Base-by-base conservation (phyloP, 2,888 invertebrate species). In the Malachius bipustulatus region DNA sequence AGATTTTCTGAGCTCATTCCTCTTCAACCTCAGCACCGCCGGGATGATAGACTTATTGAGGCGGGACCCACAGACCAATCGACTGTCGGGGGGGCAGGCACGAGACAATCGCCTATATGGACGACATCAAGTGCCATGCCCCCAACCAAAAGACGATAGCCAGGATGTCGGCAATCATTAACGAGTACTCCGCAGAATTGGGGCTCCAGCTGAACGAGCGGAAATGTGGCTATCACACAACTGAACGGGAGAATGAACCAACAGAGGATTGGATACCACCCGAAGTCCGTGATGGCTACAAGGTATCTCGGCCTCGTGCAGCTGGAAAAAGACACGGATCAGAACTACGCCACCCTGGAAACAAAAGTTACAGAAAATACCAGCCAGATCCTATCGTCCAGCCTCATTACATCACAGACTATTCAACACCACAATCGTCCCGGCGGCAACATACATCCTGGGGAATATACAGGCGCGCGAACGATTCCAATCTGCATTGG, bases 291-390 rank as follows among this genome's bases (percentile, higher is more conserved):
- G 29, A 28, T 6, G 29, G 29, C 4, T 28, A 28, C 29, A 28
- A 28, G n/a, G 10, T 28, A 28, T 11, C 29, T 28, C 13, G 10
- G 29, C 8, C 29, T 28, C 6, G 29, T 9, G 6, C 29, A 28
- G 10, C 13, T 28, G 10, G 29, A 28, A 8, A 8, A 13, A n/a
- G 29, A 28, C 29, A 28, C 29, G 9, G 9, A 6, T 8, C 13
- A 6, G 9, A 28, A 28, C 29, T 8, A 4, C 4, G 11, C 8
- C 8, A 28, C 6, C 4, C 8, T 28, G 4, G 4, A 28, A 4
- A 28, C 10, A 4, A 8, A 8, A 28, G 6, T 11, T 4, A 24
- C 9, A 8, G 4, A 8, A 4, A 28, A 28, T 9, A 28, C 29
- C 4, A 28, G 10, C 8, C 4, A 4, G 6, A 28, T 28, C 4